Conservation (phyloP, 2,113 vertebrate genomes). For the Forbesichthys agassizii region DNA sequence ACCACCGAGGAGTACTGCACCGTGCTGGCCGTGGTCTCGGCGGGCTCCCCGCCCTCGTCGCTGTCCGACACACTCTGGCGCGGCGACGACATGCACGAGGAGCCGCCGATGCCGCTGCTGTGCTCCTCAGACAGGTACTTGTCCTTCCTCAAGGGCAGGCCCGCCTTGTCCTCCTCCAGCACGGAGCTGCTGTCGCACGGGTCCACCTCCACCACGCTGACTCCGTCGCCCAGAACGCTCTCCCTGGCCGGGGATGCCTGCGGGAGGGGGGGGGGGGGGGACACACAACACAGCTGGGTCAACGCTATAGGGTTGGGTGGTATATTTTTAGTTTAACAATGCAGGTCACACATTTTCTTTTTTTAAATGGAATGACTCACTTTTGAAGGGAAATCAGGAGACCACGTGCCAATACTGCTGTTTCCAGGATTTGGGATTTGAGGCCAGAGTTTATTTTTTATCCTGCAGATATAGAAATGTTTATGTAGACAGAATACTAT, state of each 20-base stretch:
- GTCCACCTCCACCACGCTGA: constrained; percentile 90
- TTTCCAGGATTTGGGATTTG: constrained; percentile 92
- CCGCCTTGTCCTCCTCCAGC: constrained; percentile 85
- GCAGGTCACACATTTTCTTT: too few relatives aligned
- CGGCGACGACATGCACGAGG: constrained; percentile 95
- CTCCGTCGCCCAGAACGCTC: constrained; percentile 80
- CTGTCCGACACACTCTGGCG: constrained; percentile 92
- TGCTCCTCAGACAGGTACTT: constrained; percentile 92
- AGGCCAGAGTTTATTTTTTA: constrained; percentile 92
- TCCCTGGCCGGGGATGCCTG: constrained; percentile 87
- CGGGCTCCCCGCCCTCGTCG: constrained; percentile 85
- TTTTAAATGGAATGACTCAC: constrained; percentile 66
- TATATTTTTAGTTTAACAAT: too few relatives aligned
- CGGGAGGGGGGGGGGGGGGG: too few relatives aligned
- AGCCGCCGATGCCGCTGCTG: constrained; percentile 96
- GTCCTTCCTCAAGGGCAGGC: constrained; percentile 88
- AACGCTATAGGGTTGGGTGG: too few relatives aligned
- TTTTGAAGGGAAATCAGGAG: constrained; percentile 85
- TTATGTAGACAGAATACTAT: not conserved
- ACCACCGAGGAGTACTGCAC: constrained; percentile 95
- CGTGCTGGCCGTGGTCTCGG: constrained; percentile 89
- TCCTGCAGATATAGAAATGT: constrained; percentile 70
- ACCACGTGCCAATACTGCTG: constrained; percentile 94
- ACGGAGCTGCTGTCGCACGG: constrained; percentile 80
- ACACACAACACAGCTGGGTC: too few relatives aligned